Base-by-base conservation (phyloP, 2,113 vertebrate genomes). In the Myotis brandtii region DNA sequence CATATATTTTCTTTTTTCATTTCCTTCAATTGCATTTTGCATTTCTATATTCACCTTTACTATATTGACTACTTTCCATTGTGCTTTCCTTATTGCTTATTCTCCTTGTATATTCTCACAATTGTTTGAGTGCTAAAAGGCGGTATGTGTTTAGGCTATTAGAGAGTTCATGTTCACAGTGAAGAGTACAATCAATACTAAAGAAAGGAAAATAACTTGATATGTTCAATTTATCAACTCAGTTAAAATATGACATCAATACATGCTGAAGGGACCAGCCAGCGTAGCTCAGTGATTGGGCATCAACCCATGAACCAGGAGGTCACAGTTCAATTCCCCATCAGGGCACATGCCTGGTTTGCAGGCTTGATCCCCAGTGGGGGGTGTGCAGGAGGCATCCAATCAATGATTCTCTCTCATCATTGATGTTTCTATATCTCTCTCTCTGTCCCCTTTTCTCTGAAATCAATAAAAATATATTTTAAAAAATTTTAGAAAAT, bases 161-260 rank as follows among this genome's bases (percentile, higher is more conserved):
- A 72, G 32, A 52, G 59, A 73, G 14, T 62, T 37, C 14, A 75
- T 59, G 27, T 48, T 40, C 30, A 91, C n/a, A 76, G 16, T 32
- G 27, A 92, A 92, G 66, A 95, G 66, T 81, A 73, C 77, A 84
- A 48, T 90, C 72, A 85, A 92, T 88, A 85, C 11, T 46, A 86
- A 82, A 85, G 25, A 37, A 70, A 88, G 32, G 21, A 72, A 90
- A 84, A 85, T 2, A 46, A 92, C 76, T 90, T 86, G 34, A 72
- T 82, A 34, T 5, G n/a, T 87, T 88, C 72, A 59, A 18, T 54
- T 72, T 34, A 40, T 82, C 52, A 87, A 88, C 25, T 93, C 56
- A 40, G 34, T 93, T 82, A 94, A 96, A 82, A 86, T 85, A 97
- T 56, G 66, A 82, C 27, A 85, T 92, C 52, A 85, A 91, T 75